Percentiles rank a stretch among this genome's conserved stretches.
These are phyloP conservation scores for Galbula dea DNA, from an alignment of 2,113 vertebrate species.

Conservation along the genomic window DNA sequence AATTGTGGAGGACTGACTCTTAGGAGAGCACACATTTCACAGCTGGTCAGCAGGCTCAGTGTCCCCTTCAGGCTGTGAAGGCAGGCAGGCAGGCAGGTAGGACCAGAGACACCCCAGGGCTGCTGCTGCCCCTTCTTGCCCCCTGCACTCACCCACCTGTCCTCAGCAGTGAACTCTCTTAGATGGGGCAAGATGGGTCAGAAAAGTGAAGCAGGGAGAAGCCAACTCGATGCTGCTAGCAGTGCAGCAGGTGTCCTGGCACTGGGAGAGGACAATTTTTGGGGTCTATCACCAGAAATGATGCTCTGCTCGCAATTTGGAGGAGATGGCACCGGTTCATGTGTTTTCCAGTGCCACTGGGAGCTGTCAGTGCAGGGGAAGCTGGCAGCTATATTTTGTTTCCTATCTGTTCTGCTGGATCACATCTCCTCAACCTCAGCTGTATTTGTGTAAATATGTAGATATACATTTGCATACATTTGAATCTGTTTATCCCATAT, in stretches of 20 bases:
- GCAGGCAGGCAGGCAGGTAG: no score
- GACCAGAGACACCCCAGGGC: not conserved
- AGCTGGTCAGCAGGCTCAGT: not conserved
- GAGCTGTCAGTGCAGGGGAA: not conserved
- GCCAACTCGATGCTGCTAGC: not conserved
- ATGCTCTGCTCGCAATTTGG: not conserved
- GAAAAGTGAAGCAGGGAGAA: not conserved
- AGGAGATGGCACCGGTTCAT: not conserved
- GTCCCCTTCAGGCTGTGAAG: not conserved
- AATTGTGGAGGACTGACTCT: not conserved
- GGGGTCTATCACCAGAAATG: not conserved
- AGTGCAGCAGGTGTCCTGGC: not conserved
- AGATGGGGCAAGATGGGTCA: not conserved
- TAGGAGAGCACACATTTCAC: not conserved
- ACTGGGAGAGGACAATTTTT: not conserved
- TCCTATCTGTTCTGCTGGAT: not conserved
- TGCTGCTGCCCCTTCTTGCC: not conserved
- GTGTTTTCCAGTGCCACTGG: not conserved
- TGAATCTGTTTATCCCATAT: not conserved
- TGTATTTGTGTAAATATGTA: constrained; percentile 27
- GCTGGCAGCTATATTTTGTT: not conserved
- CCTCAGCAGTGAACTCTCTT: not conserved
- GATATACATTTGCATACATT: constrained; percentile 22
- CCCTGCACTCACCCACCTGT: not conserved
- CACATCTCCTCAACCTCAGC: not conserved